Percentiles rank a stretch among this genome's conserved stretches.
Conservation (phyloP, 2,797 vertebrate genomes). For the Decapterus maruadsi region DNA sequence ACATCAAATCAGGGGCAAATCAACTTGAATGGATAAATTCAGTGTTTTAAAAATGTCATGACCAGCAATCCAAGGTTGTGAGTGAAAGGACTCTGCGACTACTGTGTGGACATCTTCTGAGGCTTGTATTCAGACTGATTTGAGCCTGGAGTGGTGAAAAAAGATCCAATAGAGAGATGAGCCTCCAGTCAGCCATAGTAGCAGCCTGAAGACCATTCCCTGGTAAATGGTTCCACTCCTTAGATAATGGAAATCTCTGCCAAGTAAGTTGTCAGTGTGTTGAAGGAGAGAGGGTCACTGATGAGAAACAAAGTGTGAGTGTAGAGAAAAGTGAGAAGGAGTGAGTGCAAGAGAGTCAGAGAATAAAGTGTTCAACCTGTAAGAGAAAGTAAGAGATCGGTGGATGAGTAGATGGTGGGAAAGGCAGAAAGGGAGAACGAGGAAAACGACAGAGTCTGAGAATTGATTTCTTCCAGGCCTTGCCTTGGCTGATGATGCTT, state of each 20-base stretch:
- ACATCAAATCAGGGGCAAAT: slow-evolving; percentile 5
- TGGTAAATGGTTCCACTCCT: slow-evolving; percentile 72
- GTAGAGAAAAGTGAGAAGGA: slow-evolving; percentile 35
- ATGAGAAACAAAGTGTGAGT: slow-evolving; percentile 50
- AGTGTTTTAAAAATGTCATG: neutral
- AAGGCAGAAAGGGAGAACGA: slow-evolving; percentile 21
- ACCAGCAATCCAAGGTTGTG: neutral
- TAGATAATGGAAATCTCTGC: slow-evolving; percentile 75
- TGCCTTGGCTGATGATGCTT: slow-evolving; percentile 72
- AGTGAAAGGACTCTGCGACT: neutral
- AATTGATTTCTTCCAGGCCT: slow-evolving; percentile 78
- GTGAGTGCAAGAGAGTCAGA: slow-evolving; percentile 21
- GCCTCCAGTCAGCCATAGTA: slow-evolving; percentile 52
- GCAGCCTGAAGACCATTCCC: slow-evolving; percentile 61
- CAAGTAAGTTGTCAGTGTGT: slow-evolving; percentile 62
- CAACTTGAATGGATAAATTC: neutral
- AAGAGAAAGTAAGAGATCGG: slow-evolving; percentile 30
- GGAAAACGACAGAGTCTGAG: slow-evolving; percentile 38
- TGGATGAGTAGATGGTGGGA: slow-evolving; percentile 12
- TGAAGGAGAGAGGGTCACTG: slow-evolving; percentile 48
- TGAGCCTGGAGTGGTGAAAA: slow-evolving; percentile 22
- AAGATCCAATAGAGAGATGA: slow-evolving; percentile 55
- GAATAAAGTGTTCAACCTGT: slow-evolving; percentile 21
- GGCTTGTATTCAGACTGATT: slow-evolving; percentile 50
- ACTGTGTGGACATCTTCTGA: slow-evolving; percentile 42